phyloP scores from a whole-genome alignment of 2,797 vertebrate genomes.

The Fistularia tabacaria region DNA sequence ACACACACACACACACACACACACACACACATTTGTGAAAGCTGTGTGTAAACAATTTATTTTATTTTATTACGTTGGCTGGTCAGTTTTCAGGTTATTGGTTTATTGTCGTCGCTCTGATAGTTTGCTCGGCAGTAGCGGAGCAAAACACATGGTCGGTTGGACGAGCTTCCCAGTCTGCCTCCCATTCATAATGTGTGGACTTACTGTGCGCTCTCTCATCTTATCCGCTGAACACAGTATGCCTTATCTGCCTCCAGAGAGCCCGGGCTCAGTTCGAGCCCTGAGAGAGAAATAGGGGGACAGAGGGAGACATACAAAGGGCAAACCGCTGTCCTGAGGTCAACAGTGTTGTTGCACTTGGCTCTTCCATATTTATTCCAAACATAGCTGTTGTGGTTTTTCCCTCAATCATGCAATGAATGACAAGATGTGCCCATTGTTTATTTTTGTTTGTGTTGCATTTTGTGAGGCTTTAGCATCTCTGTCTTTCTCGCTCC shows the following conservation, averaged over 20 bases:
- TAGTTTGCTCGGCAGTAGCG: conserved; percentile 18
- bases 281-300: conserved; percentile 6
- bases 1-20: no score
- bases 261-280: conserved; percentile 39
- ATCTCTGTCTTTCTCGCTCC: conserved; percentile 59
- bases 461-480: conserved; percentile 66
- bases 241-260: conserved; percentile 53
- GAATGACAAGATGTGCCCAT: conserved; percentile 58
- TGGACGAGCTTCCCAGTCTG: conserved; percentile 27
- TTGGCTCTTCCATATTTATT: conserved; percentile 19
- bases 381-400: conserved; percentile 6
- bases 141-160: conserved; percentile 25
- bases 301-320: conserved; percentile 6
- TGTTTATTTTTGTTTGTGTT: conserved; percentile 66
- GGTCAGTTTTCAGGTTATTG: neutral
- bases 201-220: conserved; percentile 38
- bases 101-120: neutral
- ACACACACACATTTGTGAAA: no score
- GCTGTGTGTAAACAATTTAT: no score
- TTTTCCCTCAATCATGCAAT: conserved; percentile 21
- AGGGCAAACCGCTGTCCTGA: conserved; percentile 21
- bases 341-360: conserved; percentile 4
- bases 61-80: neutral
- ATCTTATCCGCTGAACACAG: conserved; percentile 67
- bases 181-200: conserved; percentile 53